phyloP scores from a whole-genome alignment of 2,888 invertebrate genomes.

The Alloplasta piceator region DNA sequence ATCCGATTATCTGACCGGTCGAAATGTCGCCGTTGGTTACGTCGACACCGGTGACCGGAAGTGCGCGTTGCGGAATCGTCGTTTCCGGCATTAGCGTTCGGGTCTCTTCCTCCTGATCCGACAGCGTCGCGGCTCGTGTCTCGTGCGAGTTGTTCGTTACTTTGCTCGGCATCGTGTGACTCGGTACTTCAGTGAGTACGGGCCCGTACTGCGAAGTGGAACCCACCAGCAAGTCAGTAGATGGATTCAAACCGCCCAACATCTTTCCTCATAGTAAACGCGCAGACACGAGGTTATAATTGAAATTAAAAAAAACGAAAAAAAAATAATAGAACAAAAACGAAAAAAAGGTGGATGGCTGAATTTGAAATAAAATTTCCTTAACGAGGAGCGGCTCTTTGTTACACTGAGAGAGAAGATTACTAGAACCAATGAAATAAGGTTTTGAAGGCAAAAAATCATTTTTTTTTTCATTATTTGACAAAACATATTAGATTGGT shows the following conservation, averaged over 20 bases:
- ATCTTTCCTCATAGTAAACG: slow-evolving; percentile 82
- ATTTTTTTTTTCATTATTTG: no score
- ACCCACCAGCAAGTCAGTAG: slow-evolving; percentile 84
- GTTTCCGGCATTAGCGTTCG: slow-evolving; percentile 80
- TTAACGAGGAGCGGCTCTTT: no score
- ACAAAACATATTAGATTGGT: no score
- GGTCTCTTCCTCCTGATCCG: slow-evolving; percentile 82
- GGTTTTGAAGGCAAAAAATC: no score
- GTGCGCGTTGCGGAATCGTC: slow-evolving; percentile 36
- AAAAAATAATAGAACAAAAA: not conserved
- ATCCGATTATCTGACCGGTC: slow-evolving; percentile 76
- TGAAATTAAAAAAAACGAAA: slow-evolving; percentile 34
- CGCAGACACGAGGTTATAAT: slow-evolving; percentile 70
- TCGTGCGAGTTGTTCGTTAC: slow-evolving; percentile 70
- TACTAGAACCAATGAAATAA: no score
- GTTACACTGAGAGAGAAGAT: slow-evolving; percentile 24
- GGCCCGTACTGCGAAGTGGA: slow-evolving; percentile 84
- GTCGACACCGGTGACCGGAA: slow-evolving; percentile 65
- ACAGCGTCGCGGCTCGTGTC: slow-evolving; percentile 75
- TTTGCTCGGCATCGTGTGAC: slow-evolving; percentile 79
- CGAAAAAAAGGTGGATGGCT: no score
- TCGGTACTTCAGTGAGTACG: slow-evolving; percentile 82
- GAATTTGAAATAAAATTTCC: no score
- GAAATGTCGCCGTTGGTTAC: slow-evolving; percentile 71
- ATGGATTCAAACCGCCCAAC: slow-evolving; percentile 84